Evolutionary conservation across 1,140 invertebrate species (phyloP).

Genomic region (Orius insidiosus): DNA sequence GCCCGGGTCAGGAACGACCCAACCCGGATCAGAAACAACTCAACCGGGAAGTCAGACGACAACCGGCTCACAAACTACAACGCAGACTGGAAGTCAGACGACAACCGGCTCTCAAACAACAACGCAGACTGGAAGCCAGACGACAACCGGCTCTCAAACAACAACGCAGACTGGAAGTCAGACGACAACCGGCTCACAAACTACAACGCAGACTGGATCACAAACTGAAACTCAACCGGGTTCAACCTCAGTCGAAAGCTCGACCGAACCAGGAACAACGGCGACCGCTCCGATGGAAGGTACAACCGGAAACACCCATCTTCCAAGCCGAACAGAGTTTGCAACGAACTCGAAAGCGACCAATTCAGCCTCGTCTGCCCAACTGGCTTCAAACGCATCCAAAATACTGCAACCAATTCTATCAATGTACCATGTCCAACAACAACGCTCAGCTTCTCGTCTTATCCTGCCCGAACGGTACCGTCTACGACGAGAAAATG

Average conservation of each 20-base stretch:
- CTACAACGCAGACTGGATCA: no score
- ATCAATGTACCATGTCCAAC: constrained; percentile 50
- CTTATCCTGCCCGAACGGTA: constrained; percentile 55
- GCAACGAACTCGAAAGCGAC: constrained; percentile 24
- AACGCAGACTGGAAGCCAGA: constrained; percentile 8
- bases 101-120: constrained; percentile 7
- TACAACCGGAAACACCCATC: constrained; percentile 16
- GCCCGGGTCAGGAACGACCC: constrained; percentile 7
- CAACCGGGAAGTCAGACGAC: background rate
- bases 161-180: constrained; percentile 6
- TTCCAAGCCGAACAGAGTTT: background rate
- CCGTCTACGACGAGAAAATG: constrained; percentile 52
- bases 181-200: background rate
- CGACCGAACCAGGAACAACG: constrained; percentile 15
- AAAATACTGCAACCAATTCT: constrained; percentile 66
- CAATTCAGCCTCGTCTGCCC: constrained; percentile 57
- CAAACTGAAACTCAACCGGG: constrained; percentile 11
- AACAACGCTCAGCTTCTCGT: constrained; percentile 47
- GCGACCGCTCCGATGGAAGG: constrained; percentile 19
- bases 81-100: constrained; percentile 1
- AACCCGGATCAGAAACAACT: constrained; percentile 9
- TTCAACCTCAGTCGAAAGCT: constrained; percentile 6
- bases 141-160: constrained; percentile 4
- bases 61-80: background rate
- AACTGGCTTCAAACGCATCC: constrained; percentile 62